Evolutionary conservation across 2,113 vertebrate species (phyloP).

Genomic region (Xenus cinereus): DNA sequence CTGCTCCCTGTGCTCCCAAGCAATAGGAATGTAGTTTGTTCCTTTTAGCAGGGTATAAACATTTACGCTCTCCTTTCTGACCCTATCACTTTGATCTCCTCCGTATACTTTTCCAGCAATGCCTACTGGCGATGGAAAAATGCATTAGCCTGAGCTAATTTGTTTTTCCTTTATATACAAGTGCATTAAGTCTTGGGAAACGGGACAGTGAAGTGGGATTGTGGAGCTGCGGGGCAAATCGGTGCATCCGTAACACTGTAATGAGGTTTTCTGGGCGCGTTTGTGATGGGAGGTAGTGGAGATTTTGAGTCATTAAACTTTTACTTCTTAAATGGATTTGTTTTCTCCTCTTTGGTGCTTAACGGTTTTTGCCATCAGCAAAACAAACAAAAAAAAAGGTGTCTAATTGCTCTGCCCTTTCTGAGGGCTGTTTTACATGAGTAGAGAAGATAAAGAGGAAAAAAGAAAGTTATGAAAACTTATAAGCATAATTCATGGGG

Average conservation of each 20-base stretch:
- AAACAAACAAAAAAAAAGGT: neutral
- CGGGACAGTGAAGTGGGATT: neutral
- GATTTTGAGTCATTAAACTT: neutral
- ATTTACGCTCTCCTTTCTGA: conserved; percentile 43
- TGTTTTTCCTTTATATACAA: conserved; percentile 52
- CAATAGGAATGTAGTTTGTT: neutral
- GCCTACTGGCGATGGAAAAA: conserved; percentile 61
- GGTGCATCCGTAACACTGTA: fast-evolving
- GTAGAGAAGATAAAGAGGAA: neutral
- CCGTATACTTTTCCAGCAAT: conserved; percentile 37
- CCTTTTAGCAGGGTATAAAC: conserved; percentile 7
- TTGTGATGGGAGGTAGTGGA: neutral
- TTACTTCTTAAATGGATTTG: neutral
- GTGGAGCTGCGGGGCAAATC: neutral
- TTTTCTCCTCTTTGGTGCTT: neutral
- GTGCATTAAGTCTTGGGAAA: conserved; percentile 29
- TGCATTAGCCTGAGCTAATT: conserved; percentile 48
- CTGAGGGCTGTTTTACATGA: neutral
- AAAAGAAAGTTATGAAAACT: neutral
- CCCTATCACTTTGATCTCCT: conserved; percentile 49
- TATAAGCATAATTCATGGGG: neutral
- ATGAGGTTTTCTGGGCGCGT: fast-evolving
- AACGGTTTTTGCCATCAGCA: neutral
- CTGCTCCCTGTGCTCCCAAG: neutral
- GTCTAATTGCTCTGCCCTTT: neutral